Conservation (phyloP, 2,888 invertebrate genomes). For the Portevinia maculata region DNA sequence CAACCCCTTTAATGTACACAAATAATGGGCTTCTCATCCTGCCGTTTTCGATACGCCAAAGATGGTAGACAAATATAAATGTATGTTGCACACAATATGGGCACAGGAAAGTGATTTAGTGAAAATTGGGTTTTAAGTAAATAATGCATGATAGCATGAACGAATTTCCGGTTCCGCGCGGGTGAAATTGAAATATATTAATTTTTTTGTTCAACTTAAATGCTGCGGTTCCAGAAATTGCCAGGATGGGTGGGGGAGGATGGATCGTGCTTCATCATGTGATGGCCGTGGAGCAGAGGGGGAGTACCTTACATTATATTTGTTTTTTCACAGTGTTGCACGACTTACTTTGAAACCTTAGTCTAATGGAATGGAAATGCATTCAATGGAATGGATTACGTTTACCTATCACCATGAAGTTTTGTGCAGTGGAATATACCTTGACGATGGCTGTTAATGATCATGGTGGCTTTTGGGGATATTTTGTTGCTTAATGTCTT, state of each 20-base stretch:
- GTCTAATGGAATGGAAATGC: conserved; percentile 65
- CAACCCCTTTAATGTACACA: conserved; percentile 35
- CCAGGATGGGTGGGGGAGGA: neutral
- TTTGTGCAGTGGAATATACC: conserved; percentile 7
- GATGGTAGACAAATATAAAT: conserved; percentile 37
- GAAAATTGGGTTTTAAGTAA: conserved; percentile 82
- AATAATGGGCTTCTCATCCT: conserved; percentile 51
- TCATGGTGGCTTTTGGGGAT: conserved; percentile 33
- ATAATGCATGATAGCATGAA: conserved; percentile 77
- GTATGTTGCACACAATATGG: conserved; percentile 68
- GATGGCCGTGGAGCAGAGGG: neutral
- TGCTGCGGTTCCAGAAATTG: conserved; percentile 8
- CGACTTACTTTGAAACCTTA: conserved; percentile 59
- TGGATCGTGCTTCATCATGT: conserved; percentile 12
- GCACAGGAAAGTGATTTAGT: conserved; percentile 81
- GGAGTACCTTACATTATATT: conserved; percentile 26
- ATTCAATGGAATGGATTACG: conserved; percentile 48
- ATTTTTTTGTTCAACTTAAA: neutral
- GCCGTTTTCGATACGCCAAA: conserved; percentile 51
- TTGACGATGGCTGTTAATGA: neutral
- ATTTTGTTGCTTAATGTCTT: conserved; percentile 34
- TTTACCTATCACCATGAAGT: neutral
- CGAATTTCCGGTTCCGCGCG: conserved; percentile 65
- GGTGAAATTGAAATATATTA: conserved; percentile 64
- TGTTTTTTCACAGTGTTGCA: conserved; percentile 38